Percentiles rank a stretch among this genome's conserved stretches.
Conservation (phyloP, 2,888 invertebrate species). For the Calameuta idolon region DNA sequence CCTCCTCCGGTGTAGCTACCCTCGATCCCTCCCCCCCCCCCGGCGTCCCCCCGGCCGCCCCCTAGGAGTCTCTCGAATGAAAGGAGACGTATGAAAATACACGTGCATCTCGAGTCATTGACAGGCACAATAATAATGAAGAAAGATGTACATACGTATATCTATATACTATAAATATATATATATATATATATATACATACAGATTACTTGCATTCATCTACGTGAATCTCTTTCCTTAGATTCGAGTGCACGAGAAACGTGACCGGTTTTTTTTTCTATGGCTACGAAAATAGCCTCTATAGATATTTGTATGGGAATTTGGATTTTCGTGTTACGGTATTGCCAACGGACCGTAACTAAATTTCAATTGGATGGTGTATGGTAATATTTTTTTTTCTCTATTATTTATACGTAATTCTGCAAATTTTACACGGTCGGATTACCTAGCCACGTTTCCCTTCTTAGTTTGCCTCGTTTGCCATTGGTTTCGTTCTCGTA, state of each 20-base stretch:
- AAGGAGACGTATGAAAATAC: constrained; percentile 40
- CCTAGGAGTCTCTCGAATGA: constrained; percentile 35
- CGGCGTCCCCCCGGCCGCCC: constrained; percentile 29
- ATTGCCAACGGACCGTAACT: neutral
- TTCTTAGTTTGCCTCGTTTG: neutral
- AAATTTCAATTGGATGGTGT: neutral
- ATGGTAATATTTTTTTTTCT: neutral
- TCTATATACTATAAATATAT: neutral
- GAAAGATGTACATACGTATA: neutral
- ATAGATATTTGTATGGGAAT: neutral
- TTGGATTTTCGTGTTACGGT: neutral
- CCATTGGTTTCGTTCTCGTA: neutral
- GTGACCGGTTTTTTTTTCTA: neutral
- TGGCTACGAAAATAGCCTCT: neutral
- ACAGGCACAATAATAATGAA: constrained; percentile 34
- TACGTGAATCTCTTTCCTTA: neutral
- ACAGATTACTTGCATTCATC: neutral
- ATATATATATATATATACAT: too few relatives aligned
- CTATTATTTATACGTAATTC: neutral
- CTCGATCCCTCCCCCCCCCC: constrained; percentile 24
- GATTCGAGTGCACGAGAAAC: neutral
- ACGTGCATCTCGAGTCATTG: constrained; percentile 38
- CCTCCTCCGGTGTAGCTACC: constrained; percentile 44
- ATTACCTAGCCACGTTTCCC: neutral
- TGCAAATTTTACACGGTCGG: neutral